Base-by-base conservation (phyloP, 1,140 invertebrate genomes). In the Ips typographus region DNA sequence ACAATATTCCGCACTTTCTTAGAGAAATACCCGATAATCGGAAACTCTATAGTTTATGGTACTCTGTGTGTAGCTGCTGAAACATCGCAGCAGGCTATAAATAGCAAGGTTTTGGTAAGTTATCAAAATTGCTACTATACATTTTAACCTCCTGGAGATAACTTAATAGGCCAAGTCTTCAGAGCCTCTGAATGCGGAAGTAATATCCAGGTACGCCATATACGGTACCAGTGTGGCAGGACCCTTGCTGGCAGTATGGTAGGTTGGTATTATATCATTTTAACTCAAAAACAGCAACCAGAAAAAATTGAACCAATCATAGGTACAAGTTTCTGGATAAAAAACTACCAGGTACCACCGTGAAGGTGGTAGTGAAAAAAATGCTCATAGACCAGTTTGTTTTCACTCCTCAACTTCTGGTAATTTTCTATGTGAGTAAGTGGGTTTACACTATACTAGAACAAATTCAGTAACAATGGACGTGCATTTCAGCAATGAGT, bases 291-390 rank as follows among this genome's bases (percentile, higher is more conserved):
- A 22, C 22, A 22, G 22, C 22, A 22, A 22, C 22, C 22, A 22
- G 22, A 22, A 22, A 22, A 22, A 49, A 8, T 49, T 49, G 22
- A 22, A 22, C 22, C 22, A 22, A 22, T 22, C 22, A 40, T 74
- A 94, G 92, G 90, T 94, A 94, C 77, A 89, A 86, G 81, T 91
- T 87, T 84, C 75, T 94, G 61, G 92, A 94, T 77, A 81, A 80
- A 49, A 85, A 84, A 61, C 89, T 89, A 74, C 83, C 85, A 1
- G 91, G 91, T 2, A 90, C 84, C 1, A 77, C 87, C 0, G 78
- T 82, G 5, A 87, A 82, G 73, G 85, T 85, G 0, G 85, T 93
- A 2, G 73, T 86, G 0, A 87, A 86, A 67, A 94, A 94, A 82
- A 80, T 93, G 22, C 73, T 89, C 0, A 76, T 87, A n/a, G 92